A percentile compares a stretch with the other conserved stretches of the same genome.
These are phyloP conservation scores for Platichthys flesus DNA, from an alignment of 2,113 vertebrate species.

Conservation along the genomic window DNA sequence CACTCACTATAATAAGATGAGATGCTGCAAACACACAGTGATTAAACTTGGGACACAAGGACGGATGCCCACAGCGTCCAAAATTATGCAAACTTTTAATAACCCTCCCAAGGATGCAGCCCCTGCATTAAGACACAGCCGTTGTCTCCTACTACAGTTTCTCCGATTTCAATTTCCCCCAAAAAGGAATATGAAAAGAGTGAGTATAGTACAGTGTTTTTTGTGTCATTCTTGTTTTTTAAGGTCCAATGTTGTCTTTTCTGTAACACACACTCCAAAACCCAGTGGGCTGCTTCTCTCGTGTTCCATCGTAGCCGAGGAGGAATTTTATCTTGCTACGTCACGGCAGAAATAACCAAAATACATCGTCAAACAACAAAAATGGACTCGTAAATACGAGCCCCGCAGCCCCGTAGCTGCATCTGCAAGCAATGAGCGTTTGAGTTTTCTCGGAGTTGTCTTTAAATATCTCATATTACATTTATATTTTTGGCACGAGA, in stretches of 20 bases:
- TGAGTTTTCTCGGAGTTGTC: constrained; percentile 52
- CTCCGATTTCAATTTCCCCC: background rate
- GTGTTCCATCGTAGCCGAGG: constrained; percentile 1
- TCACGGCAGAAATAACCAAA: constrained; percentile 30
- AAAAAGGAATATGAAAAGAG: background rate
- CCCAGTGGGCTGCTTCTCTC: background rate
- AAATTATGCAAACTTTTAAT: constrained; percentile 32
- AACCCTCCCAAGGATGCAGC: too few species aligned
- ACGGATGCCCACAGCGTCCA: background rate
- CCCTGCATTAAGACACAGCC: too few species aligned
- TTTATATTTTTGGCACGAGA: constrained; percentile 62
- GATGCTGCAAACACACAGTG: constrained; percentile 11
- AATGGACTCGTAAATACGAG: constrained; percentile 40
- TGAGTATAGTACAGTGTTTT: background rate
- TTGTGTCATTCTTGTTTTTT: background rate
- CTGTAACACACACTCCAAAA: background rate
- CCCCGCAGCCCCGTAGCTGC: constrained; percentile 23
- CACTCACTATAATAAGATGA: constrained; percentile 35
- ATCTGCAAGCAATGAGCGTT: constrained; percentile 23
- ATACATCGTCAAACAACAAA: background rate
- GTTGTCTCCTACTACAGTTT: background rate
- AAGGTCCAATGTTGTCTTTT: background rate
- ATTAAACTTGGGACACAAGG: background rate
- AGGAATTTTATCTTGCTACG: constrained; percentile 22
- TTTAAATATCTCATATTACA: constrained; percentile 60